These are phyloP conservation scores for Lithobates sylvaticus DNA, from an alignment of 2,797 vertebrate species.

Conservation along the genomic window DNA sequence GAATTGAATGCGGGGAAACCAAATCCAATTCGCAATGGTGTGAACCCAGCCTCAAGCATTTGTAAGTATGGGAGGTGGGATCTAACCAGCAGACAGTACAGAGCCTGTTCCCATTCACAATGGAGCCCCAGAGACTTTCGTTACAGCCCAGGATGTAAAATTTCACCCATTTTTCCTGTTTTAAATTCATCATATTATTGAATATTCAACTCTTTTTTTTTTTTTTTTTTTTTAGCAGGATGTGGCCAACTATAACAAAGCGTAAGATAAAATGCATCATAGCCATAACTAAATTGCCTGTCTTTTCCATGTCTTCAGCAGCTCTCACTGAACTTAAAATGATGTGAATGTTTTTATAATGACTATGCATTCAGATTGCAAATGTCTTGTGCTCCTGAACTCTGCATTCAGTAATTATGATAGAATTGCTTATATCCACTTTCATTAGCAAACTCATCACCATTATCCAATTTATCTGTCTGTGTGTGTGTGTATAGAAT, in stretches of 20 bases:
- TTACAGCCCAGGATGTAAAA: no score
- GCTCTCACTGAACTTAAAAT: constrained; percentile 38
- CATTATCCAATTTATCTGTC: constrained; percentile 33
- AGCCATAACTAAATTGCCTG: constrained; percentile 36
- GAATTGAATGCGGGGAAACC: no score
- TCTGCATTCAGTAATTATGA: constrained; percentile 53
- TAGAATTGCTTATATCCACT: constrained; percentile 45
- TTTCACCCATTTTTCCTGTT: no score
- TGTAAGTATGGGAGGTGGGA: no score
- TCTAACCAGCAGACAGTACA: no score
- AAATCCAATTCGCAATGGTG: no score
- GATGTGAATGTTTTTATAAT: constrained; percentile 48
- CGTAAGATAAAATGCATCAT: constrained; percentile 33
- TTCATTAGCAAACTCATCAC: constrained; percentile 53
- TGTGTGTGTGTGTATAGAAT: background rate
- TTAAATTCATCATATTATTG: background rate
- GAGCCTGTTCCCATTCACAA: no score
- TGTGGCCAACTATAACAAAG: constrained; percentile 11
- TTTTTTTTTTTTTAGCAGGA: background rate
- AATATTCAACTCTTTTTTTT: background rate
- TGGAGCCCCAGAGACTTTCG: no score
- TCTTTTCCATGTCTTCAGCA: constrained; percentile 39
- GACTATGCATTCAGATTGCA: constrained; percentile 25
- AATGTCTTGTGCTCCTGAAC: constrained; percentile 32
- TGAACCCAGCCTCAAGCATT: no score